These are phyloP conservation scores for Rhabdomys pumilio DNA, from an alignment of 2,797 vertebrate species.

Conservation along the genomic window DNA sequence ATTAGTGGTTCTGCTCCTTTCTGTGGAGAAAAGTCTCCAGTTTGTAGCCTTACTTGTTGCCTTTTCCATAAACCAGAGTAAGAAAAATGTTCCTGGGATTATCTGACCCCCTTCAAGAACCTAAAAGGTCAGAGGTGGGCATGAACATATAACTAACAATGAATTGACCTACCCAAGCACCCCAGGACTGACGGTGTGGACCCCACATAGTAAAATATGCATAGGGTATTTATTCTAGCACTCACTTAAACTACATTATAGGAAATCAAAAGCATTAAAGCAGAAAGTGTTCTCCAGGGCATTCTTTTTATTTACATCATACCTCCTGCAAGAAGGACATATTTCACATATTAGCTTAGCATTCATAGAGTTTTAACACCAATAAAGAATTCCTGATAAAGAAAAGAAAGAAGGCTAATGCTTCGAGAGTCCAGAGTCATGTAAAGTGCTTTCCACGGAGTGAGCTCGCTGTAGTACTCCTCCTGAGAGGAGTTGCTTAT, in stretches of 20 bases:
- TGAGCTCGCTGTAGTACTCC: constrained; percentile 7
- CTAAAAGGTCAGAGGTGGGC: background rate
- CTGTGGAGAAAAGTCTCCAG: constrained; percentile 24
- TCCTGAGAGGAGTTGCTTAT: constrained; percentile 68
- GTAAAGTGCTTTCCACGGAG: constrained; percentile 48
- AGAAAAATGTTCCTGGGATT: constrained; percentile 4
- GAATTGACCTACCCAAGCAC: constrained; percentile 3
- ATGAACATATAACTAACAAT: constrained; percentile 12
- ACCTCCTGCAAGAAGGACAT: constrained; percentile 25
- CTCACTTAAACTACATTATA: constrained; percentile 24
- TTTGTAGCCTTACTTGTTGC: background rate
- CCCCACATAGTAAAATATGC: background rate
- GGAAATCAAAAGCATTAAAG: constrained; percentile 56
- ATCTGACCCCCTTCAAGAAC: background rate
- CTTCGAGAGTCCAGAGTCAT: background rate
- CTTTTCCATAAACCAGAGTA: constrained; percentile 1
- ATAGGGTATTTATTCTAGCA: background rate
- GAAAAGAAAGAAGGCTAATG: constrained; percentile 45
- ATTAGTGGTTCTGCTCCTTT: background rate
- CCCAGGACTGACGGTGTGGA: constrained; percentile 27
- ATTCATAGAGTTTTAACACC: constrained; percentile 58
- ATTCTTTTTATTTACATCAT: constrained; percentile 60
- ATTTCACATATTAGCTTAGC: constrained; percentile 15
- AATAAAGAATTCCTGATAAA: constrained; percentile 37
- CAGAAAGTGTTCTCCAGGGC: background rate